phyloP scores from a whole-genome alignment of 2,888 invertebrate species.

The Aplocera efformata region DNA sequence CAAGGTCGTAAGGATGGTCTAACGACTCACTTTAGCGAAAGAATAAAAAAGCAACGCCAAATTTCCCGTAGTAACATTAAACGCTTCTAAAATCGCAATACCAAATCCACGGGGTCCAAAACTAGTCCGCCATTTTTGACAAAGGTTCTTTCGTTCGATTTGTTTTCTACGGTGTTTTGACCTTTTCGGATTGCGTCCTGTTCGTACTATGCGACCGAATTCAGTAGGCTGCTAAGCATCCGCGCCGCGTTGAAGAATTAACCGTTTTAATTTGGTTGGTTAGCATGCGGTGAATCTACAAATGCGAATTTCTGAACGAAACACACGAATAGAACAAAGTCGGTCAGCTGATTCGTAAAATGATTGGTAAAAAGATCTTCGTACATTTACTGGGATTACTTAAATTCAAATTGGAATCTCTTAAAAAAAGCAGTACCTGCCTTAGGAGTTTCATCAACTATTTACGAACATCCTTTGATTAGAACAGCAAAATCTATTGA shows the following conservation, averaged over 20 bases:
- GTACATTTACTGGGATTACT: no score
- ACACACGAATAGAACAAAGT: constrained; percentile 17
- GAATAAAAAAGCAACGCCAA: constrained; percentile 23
- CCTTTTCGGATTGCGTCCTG: constrained; percentile 73
- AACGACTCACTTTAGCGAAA: constrained; percentile 13
- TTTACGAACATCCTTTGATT: constrained; percentile 26
- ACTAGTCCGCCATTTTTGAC: constrained; percentile 65
- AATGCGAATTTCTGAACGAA: constrained; percentile 28
- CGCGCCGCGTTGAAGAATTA: constrained; percentile 34
- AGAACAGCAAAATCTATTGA: constrained; percentile 13
- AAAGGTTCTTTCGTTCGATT: constrained; percentile 58
- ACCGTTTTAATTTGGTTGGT: constrained; percentile 44
- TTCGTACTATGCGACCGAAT: constrained; percentile 56
- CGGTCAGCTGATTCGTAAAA: constrained; percentile 24
- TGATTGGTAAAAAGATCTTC: no score
- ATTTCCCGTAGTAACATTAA: constrained; percentile 11
- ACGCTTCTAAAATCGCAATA: constrained; percentile 32
- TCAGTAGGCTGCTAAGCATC: constrained; percentile 37
- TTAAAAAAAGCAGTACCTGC: no score
- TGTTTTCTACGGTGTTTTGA: constrained; percentile 77
- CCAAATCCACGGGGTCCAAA: constrained; percentile 47
- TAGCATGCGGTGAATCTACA: constrained; percentile 37
- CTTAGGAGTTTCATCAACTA: no score
- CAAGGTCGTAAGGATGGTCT: constrained; percentile 30
- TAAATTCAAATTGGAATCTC: no score